Base-by-base conservation (phyloP, 1,140 invertebrate genomes). In the Hirudo medicinalis region DNA sequence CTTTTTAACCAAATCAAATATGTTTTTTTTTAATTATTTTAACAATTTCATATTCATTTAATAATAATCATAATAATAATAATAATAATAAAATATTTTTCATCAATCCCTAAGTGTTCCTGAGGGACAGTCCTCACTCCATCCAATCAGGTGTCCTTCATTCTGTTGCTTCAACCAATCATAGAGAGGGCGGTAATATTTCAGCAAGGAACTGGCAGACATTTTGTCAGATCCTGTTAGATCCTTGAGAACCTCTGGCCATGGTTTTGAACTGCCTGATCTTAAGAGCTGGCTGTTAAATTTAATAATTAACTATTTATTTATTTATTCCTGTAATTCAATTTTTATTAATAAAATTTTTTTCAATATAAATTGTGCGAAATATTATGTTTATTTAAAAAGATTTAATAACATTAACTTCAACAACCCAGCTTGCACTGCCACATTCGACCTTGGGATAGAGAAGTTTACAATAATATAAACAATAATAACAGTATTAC, bases 231-330 rank as follows among this genome's bases (percentile, higher is more conserved):
- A 86, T 0, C 89, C 89, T 0, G 90, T 91, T 29, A 92, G 80
- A 29, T 85, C 84, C 79, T 90, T 86, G 85, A 92, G 86, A 71
- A 88, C 88, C 74, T 90, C 87, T 53, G 86, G 87, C 90, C 90
- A 92, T 19, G 89, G 87, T 75, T 85, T 86, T 0, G 89, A 90
- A 0, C 87, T 86, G 53, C 90, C 90, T 83, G 91, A 80, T 72
- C 86, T 84, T 60, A 92, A 80, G 88, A 91, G 90, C 70, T 72
- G 32, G 22, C 73, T 75, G 69, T 53, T 69, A 53, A 49, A 27
- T 55, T 57, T 63, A 63, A 15, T 63, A 13, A 13, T 63, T 63
- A n/a, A 60, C n/a, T n/a, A n/a, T 25, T 20, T 57, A 25, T 4
- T 20, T 57, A 57, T 20, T n/a, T 57, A 57, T 57, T 57, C 25